Evolutionary conservation across 2,113 vertebrate species (phyloP).

Genomic region (Bungarus multicinctus): DNA sequence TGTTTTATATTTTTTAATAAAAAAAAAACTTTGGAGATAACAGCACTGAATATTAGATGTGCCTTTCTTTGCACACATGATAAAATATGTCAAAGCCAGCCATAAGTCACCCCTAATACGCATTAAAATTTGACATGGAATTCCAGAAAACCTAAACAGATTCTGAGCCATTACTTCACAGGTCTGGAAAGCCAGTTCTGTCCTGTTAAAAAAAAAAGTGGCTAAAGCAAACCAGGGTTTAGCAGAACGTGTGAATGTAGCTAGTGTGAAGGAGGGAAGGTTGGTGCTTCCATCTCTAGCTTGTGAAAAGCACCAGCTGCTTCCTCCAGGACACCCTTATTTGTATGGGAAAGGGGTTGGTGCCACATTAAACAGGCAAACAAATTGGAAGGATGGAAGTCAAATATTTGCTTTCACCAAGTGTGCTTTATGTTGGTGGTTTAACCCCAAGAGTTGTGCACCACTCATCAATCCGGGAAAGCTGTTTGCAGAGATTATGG

Average conservation of each 20-base stretch:
- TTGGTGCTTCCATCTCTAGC: background rate
- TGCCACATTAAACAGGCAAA: slow-evolving; percentile 48
- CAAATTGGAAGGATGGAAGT: background rate
- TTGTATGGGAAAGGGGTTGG: slow-evolving; percentile 22
- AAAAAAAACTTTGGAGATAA: background rate
- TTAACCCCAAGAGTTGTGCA: slow-evolving; percentile 36
- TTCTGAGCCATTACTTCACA: background rate
- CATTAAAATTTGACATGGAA: background rate
- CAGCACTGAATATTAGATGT: background rate
- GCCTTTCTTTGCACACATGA: background rate
- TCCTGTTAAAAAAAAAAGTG: background rate
- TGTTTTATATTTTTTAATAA: background rate
- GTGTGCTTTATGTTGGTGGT: background rate
- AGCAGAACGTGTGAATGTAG: background rate
- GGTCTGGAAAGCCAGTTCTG: background rate
- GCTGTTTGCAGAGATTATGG: background rate
- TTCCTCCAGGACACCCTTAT: background rate
- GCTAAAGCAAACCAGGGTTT: background rate
- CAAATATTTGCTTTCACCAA: slow-evolving; percentile 39
- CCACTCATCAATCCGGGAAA: background rate
- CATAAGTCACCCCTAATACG: background rate
- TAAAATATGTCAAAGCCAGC: background rate
- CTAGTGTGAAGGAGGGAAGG: background rate
- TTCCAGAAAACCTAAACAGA: background rate
- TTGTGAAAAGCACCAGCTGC: no score